Evolutionary conservation across 2,888 invertebrate genomes (phyloP).

Genomic region (Malacosoma neustria): DNA sequence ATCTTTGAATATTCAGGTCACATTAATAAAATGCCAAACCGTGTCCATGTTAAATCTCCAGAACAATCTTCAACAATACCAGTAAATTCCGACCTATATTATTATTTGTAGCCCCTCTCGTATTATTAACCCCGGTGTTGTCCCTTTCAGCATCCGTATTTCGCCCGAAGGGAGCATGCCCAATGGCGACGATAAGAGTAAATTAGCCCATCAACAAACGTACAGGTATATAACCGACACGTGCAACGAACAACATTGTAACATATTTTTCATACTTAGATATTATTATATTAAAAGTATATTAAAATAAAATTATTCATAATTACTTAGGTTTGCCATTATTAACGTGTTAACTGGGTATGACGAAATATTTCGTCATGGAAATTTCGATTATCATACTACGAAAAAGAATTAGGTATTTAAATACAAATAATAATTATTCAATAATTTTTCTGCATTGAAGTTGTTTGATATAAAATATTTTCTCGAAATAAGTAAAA

Average conservation of each 20-base stretch:
- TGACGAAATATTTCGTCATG: too few species aligned
- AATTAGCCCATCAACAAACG: conserved; percentile 83
- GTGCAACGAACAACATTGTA: conserved; percentile 11
- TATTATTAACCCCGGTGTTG: conserved; percentile 67
- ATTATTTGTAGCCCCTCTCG: conserved; percentile 31
- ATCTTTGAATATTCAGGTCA: too few species aligned
- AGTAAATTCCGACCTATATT: conserved; percentile 11
- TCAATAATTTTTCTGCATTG: too few species aligned
- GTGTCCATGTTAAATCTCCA: neutral
- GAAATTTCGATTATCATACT: too few species aligned
- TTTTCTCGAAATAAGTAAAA: too few species aligned
- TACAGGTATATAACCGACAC: conserved; percentile 77
- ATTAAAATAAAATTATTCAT: too few species aligned
- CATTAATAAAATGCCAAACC: too few species aligned
- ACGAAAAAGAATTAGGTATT: too few species aligned
- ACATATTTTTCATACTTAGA: conserved; percentile 1
- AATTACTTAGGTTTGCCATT: too few species aligned
- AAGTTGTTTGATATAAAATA: too few species aligned
- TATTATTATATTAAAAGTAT: conserved; percentile 2
- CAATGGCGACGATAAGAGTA: conserved; percentile 79
- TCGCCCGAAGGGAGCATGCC: conserved; percentile 76
- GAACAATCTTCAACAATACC: neutral
- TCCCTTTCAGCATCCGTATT: conserved; percentile 77
- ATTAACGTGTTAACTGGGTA: too few species aligned
- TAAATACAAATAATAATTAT: too few species aligned